A percentile compares a stretch with the other conserved stretches of the same genome.
Evolutionary conservation across 2,888 invertebrate genomes (phyloP).

Genomic region (Drosophila putrida): DNA sequence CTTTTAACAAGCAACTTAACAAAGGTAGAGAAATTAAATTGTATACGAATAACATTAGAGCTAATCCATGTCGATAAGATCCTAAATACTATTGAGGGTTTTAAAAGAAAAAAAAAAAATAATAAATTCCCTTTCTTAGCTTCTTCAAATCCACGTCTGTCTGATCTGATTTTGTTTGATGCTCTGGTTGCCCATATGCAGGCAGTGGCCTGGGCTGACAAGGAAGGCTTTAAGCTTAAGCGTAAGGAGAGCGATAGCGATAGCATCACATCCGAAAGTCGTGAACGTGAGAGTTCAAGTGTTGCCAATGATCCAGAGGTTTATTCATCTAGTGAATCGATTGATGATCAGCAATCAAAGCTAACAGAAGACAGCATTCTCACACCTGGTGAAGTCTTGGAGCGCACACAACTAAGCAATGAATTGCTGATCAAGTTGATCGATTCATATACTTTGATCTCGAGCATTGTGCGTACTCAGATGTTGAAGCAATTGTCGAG

Average conservation of each 20-base stretch:
- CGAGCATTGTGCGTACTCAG: slow-evolving; percentile 79
- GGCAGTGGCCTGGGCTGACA: slow-evolving; percentile 84
- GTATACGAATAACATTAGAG: no score
- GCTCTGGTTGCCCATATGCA: slow-evolving; percentile 84
- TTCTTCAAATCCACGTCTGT: slow-evolving; percentile 82
- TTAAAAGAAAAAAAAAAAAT: no score
- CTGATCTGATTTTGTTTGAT: slow-evolving; percentile 84
- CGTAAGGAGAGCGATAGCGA: slow-evolving; percentile 63
- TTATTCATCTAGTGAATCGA: slow-evolving; percentile 73
- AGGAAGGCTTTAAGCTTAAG: slow-evolving; percentile 81
- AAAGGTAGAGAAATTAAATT: slow-evolving; percentile 66
- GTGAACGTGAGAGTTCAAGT: slow-evolving; percentile 49
- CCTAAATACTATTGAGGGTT: no score
- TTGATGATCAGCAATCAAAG: slow-evolving; percentile 72
- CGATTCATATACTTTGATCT: slow-evolving; percentile 80
- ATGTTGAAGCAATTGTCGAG: slow-evolving; percentile 83
- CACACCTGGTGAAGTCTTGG: slow-evolving; percentile 56
- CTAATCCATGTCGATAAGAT: no score
- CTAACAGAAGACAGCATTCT: slow-evolving; percentile 39
- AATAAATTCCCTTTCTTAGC: not conserved
- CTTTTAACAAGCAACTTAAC: slow-evolving; percentile 82
- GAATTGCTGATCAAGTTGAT: slow-evolving; percentile 82
- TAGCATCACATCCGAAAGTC: slow-evolving; percentile 56
- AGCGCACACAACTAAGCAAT: slow-evolving; percentile 74
- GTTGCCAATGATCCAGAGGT: slow-evolving; percentile 64